phyloP scores from a whole-genome alignment of 2,797 vertebrate genomes.

The Centroberyx gerrardi region DNA sequence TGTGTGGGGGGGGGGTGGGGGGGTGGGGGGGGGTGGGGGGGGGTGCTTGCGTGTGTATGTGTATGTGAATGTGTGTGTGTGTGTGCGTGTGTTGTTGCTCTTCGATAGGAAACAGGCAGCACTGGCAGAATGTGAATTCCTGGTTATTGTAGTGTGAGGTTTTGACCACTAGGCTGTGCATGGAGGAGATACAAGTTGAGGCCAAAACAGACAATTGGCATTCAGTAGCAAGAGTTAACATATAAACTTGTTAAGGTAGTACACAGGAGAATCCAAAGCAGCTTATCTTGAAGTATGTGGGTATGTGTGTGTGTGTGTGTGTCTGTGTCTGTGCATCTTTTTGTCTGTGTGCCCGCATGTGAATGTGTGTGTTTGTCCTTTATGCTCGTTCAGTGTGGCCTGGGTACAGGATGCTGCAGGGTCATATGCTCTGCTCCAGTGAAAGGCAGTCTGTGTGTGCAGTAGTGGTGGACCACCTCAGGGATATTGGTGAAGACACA shows the following conservation, averaged over 20 bases:
- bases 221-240: constrained; percentile 3
- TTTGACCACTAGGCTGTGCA: constrained; percentile 49
- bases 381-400: constrained; percentile 73
- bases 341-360: constrained; percentile 8
- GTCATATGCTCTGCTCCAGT: constrained; percentile 96
- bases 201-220: background rate
- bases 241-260: constrained; percentile 1
- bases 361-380: constrained; percentile 34
- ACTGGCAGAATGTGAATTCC: background rate
- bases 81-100: background rate
- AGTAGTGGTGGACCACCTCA: constrained; percentile 93
- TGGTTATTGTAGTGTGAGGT: constrained; percentile 23
- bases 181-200: constrained; percentile 18
- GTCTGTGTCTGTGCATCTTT: constrained; percentile 11
- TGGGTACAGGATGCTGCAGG: constrained; percentile 89
- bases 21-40: constrained; percentile 4
- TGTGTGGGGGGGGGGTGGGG: background rate
- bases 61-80: background rate
- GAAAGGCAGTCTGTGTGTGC: constrained; percentile 93
- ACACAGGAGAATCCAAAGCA: constrained; percentile 45
- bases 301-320: constrained; percentile 17
- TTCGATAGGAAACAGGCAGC: constrained; percentile 9
- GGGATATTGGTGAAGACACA: constrained; percentile 93
- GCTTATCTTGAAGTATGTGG: constrained; percentile 39
- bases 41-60: constrained; percentile 1